phyloP scores from a whole-genome alignment of 2,113 vertebrate genomes.

The Syrrhaptes paradoxus region DNA sequence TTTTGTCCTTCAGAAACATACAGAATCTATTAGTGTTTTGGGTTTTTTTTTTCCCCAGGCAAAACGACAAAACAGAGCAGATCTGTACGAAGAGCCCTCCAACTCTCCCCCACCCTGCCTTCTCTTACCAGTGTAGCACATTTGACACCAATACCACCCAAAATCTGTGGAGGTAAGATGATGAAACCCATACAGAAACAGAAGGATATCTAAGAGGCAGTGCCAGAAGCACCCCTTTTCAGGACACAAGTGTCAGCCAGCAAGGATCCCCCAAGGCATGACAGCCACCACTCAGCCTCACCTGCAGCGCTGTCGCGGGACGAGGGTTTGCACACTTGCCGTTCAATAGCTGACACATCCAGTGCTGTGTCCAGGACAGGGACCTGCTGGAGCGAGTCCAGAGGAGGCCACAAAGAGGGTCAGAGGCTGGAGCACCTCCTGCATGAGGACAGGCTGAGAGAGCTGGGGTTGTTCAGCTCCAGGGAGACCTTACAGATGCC shows the following conservation, averaged over 20 bases:
- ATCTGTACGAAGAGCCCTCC: not conserved
- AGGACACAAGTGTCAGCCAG: not conserved
- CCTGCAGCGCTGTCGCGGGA: not conserved
- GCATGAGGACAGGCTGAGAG: too few species aligned
- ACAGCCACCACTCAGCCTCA: not conserved
- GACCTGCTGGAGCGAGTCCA: too few species aligned
- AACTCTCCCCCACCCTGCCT: not conserved
- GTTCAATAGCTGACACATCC: not conserved
- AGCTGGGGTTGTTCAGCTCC: too few species aligned
- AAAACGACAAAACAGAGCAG: not conserved
- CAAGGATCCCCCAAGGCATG: not conserved
- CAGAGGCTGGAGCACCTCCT: too few species aligned
- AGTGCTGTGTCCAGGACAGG: too few species aligned
- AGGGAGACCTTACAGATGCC: too few species aligned
- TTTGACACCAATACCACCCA: not conserved
- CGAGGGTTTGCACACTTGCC: too few species aligned
- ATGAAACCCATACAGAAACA: not conserved
- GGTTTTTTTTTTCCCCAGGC: not conserved
- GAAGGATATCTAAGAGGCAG: not conserved
- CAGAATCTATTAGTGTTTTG: not conserved
- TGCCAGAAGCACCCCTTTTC: not conserved
- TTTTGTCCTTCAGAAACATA: not conserved
- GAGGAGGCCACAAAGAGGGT: too few species aligned
- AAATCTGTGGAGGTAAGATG: not conserved
- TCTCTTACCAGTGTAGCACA: not conserved